Evolutionary conservation across 2,113 vertebrate species (phyloP).

Genomic region (Hucho hucho): DNA sequence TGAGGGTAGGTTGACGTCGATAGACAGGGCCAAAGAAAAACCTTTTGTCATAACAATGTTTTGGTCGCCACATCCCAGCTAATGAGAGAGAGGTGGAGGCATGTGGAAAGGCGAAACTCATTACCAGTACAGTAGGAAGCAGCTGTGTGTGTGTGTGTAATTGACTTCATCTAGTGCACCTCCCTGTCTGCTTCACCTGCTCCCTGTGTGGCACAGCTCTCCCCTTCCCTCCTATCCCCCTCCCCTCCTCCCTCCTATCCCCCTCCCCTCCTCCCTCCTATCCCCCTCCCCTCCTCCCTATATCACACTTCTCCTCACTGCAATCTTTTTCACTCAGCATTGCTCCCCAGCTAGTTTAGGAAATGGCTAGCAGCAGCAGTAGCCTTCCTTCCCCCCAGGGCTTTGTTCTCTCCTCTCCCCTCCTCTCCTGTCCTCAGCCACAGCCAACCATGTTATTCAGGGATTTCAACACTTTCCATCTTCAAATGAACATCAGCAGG

Average conservation of each 20-base stretch:
- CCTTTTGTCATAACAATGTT: slow-evolving; percentile 48
- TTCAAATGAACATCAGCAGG: not conserved
- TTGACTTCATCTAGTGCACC: slow-evolving; percentile 48
- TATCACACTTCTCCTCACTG: not conserved
- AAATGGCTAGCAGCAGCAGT: not conserved
- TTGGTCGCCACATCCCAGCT: slow-evolving; percentile 39
- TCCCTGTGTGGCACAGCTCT: not conserved
- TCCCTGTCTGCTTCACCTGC: slow-evolving; percentile 9
- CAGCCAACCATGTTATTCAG: not conserved
- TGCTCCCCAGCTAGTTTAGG: not conserved
- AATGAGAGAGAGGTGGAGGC: slow-evolving; percentile 51
- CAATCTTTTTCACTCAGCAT: not conserved
- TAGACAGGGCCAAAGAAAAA: slow-evolving; percentile 16
- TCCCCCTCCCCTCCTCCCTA: not conserved
- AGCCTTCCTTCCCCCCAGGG: not conserved
- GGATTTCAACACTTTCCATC: not conserved
- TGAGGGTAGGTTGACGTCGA: not conserved
- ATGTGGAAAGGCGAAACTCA: slow-evolving; percentile 37
- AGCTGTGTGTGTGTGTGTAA: slow-evolving; percentile 33
- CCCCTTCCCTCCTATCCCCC: not conserved
- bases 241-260: not conserved
- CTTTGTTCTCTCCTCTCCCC: not conserved
- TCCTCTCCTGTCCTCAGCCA: not conserved
- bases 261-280: not conserved
- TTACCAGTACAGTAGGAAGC: slow-evolving; percentile 12